These are phyloP conservation scores for Leuciscus waleckii DNA, from an alignment of 2,797 vertebrate species.

Conservation along the genomic window DNA sequence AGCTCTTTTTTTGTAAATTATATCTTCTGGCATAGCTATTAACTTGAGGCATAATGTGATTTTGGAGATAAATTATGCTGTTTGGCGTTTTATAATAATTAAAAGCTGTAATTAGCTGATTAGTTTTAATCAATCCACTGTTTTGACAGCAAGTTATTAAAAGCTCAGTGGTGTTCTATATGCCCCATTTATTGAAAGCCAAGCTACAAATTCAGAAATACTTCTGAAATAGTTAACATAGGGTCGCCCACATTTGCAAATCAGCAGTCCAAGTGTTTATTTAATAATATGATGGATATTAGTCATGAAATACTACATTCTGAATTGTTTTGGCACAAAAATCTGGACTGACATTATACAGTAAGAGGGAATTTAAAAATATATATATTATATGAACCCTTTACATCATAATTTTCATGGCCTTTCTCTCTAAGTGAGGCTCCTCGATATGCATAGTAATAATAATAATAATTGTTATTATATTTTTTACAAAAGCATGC, in stretches of 20 bases:
- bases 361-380: too few relatives aligned
- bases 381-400: too few relatives aligned
- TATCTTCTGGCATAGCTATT: slow-evolving; percentile 11
- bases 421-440: too few relatives aligned
- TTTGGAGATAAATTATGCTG: neutral
- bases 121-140: slow-evolving; percentile 4
- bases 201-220: neutral
- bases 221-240: neutral
- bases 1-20: slow-evolving; percentile 11
- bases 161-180: slow-evolving; percentile 5
- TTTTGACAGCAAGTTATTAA: slow-evolving; percentile 32
- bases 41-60: neutral
- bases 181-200: neutral
- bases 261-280: too few relatives aligned
- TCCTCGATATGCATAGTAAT: too few relatives aligned
- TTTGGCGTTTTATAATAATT: slow-evolving; percentile 7
- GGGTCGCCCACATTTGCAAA: neutral
- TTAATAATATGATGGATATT: neutral
- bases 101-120: slow-evolving; percentile 30
- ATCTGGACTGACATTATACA: neutral
- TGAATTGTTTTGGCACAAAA: neutral
- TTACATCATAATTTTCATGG: too few relatives aligned
- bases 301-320: neutral
- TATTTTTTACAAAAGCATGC: too few relatives aligned
- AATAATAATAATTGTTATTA: too few relatives aligned